A percentile compares a stretch with the other conserved stretches of the same genome.
Evolutionary conservation across 2,888 invertebrate species (phyloP).

Genomic region (Penaeus monodon): DNA sequence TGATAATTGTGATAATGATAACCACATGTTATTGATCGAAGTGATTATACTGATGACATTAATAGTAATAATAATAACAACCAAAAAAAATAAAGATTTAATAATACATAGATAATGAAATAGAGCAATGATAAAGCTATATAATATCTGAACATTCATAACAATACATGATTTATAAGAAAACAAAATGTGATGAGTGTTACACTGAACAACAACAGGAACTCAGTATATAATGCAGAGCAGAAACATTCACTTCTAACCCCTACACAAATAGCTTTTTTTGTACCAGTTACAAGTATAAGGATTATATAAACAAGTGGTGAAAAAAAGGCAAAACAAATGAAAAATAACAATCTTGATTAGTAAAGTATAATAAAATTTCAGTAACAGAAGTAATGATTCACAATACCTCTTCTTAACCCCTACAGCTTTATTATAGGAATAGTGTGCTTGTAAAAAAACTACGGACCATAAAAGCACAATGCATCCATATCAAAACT

Average conservation of each 20-base stretch:
- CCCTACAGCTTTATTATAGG: slow-evolving; percentile 16
- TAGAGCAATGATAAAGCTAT: neutral
- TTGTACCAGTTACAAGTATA: slow-evolving; percentile 58
- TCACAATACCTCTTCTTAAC: slow-evolving; percentile 1
- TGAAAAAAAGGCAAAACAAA: too few species aligned
- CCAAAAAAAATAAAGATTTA: too few species aligned
- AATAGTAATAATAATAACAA: too few species aligned
- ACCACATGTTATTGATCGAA: too few species aligned
- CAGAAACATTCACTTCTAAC: slow-evolving; percentile 35
- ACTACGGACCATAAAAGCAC: slow-evolving; percentile 26
- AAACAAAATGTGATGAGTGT: too few species aligned
- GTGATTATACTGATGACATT: too few species aligned
- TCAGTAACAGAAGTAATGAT: too few species aligned
- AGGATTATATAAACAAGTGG: neutral
- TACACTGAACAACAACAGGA: too few species aligned
- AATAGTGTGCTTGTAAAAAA: slow-evolving; percentile 22
- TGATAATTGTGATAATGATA: too few species aligned
- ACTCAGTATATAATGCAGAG: slow-evolving; percentile 1
- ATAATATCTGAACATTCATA: neutral
- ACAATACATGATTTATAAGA: too few species aligned
- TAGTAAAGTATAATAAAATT: too few species aligned
- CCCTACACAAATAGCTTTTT: slow-evolving; percentile 52
- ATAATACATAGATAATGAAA: neutral
- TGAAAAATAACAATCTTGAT: too few species aligned
- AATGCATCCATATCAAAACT: slow-evolving; percentile 17